These are phyloP conservation scores for Murina feae DNA, from an alignment of 2,113 vertebrate genomes.

Conservation along the genomic window DNA sequence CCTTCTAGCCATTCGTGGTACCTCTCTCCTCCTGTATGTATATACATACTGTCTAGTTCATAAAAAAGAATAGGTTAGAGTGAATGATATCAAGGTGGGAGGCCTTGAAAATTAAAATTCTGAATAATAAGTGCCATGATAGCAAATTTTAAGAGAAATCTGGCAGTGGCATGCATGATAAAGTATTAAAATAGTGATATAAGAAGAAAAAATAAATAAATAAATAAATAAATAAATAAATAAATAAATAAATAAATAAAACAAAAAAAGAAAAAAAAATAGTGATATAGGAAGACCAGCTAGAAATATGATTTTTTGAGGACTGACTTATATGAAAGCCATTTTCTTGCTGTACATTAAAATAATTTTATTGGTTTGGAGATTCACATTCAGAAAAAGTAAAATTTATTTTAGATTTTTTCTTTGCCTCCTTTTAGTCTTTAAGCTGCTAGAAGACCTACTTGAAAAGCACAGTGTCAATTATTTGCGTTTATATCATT, in stretches of 20 bases:
- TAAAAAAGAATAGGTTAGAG: not conserved
- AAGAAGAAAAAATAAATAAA: too few species aligned
- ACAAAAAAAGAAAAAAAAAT: too few species aligned
- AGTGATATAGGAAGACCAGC: not conserved
- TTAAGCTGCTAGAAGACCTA: not conserved
- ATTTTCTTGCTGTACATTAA: constrained; percentile 6
- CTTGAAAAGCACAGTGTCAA: not conserved
- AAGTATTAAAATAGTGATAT: not conserved
- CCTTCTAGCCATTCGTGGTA: not conserved
- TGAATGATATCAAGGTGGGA: not conserved
- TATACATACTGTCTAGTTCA: not conserved
- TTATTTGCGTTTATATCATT: not conserved
- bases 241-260: too few species aligned
- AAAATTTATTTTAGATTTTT: constrained; percentile 16
- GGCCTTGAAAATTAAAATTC: not conserved
- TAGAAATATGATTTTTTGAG: not conserved
- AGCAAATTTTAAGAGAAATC: constrained; percentile 1
- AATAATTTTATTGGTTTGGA: not conserved
- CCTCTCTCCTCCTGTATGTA: not conserved
- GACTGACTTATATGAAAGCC: not conserved
- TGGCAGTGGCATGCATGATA: not conserved
- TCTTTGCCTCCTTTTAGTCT: not conserved
- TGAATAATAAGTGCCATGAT: not conserved
- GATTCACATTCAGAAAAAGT: not conserved
- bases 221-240: too few species aligned